These are phyloP conservation scores for Villa cingulata DNA, from an alignment of 2,888 invertebrate genomes.

Conservation along the genomic window DNA sequence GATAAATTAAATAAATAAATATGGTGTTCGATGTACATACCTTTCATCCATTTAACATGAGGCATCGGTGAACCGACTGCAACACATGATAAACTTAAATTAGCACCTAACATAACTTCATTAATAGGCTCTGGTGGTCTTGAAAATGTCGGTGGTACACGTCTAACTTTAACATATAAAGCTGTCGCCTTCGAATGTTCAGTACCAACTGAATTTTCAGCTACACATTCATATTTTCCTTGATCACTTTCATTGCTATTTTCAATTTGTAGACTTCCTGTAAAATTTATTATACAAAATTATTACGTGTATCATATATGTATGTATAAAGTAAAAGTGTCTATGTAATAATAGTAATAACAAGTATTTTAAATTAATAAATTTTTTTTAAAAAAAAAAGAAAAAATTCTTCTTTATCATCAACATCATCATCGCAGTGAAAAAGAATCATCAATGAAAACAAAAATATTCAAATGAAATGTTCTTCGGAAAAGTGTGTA, in stretches of 20 bases:
- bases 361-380: not conserved
- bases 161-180: conserved; percentile 89
- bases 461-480: too few relatives aligned
- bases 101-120: conserved; percentile 84
- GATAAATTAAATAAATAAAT: too few relatives aligned
- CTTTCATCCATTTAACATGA: conserved; percentile 84
- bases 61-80: conserved; percentile 99
- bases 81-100: conserved; percentile 87
- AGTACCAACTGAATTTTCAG: conserved; percentile 84
- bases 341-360: not conserved
- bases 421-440: too few relatives aligned
- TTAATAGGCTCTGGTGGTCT: conserved; percentile 72
- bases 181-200: conserved; percentile 82
- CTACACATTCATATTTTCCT: conserved; percentile 93
- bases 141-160: conserved; percentile 91
- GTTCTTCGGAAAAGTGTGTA: too few relatives aligned
- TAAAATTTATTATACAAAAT: conserved; percentile 11
- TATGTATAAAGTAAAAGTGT: not conserved
- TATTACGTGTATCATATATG: too few relatives aligned
- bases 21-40: too few relatives aligned
- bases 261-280: conserved; percentile 61
- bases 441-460: too few relatives aligned
- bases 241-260: conserved; percentile 83
- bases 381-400: too few relatives aligned
- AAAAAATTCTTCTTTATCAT: too few relatives aligned